Base-by-base conservation (phyloP, 2,797 vertebrate genomes). In the Arctocebus calabarensis region DNA sequence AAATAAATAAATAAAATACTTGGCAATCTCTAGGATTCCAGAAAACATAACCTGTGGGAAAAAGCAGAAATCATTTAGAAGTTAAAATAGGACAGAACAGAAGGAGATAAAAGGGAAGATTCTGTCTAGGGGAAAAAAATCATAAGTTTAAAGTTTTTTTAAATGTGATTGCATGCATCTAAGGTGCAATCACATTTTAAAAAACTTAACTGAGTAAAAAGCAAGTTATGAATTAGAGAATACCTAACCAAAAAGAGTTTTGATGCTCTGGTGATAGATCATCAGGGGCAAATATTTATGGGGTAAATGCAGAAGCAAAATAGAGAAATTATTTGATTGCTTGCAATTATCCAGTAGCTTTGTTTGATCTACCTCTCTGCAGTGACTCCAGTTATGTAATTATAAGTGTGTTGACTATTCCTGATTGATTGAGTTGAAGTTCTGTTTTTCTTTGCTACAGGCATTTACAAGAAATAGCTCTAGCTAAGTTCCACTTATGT, bases 121-220 rank as follows among this genome's bases (percentile, higher is more conserved):
- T 4, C 3, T 96, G 11, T 84, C 75, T 90, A 79, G 45, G 32
- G 32, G 92, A 79, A 92, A 45, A 79, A 95, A 73, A 43, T 5
- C 48, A 75, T 5, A 81, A 23, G 22, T 79, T 59, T 37, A 37
- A 57, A 78, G 59, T n/a, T n/a, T n/a, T n/a, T n/a, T n/a, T n/a
- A n/a, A n/a, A n/a, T n/a, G n/a, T n/a, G n/a, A n/a, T n/a, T n/a
- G n/a, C n/a, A n/a, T n/a, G n/a, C n/a, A 70, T 78, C 52, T 59
- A 79, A 59, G 7, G 7, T 22, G 10, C n/a, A 37, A 25, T 59
- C 59, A 59, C n/a, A 79, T 37, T 79, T 37, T 79, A 37, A 79
- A 79, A 23, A 59, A 14, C 14, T 57, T 59, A 27, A 16, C 6
- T 59, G 52, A 37, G 13, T 79, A 59, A 79, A 34, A 59, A 79